These are phyloP conservation scores for Pachliopta kotzebuea DNA, from an alignment of 2,888 invertebrate genomes.

Conservation along the genomic window DNA sequence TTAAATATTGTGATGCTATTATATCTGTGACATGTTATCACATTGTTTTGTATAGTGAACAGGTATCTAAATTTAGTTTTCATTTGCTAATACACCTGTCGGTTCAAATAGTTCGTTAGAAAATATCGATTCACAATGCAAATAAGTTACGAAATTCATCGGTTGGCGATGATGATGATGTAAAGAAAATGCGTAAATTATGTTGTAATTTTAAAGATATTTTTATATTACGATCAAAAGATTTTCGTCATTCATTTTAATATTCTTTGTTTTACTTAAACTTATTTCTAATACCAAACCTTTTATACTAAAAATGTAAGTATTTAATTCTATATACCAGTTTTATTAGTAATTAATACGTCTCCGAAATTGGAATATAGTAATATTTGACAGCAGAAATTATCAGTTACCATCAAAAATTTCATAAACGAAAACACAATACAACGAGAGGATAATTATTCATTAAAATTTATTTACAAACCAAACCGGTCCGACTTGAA, in stretches of 20 bases:
- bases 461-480: conserved; percentile 11
- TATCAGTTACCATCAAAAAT: background rate
- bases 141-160: too few relatives aligned
- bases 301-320: too few relatives aligned
- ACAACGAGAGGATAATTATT: conserved; percentile 11
- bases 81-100: background rate
- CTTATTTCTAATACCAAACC: too few relatives aligned
- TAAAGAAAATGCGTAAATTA: too few relatives aligned
- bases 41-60: background rate
- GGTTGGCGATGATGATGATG: too few relatives aligned
- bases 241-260: too few relatives aligned
- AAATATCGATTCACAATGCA: background rate
- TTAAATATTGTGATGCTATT: conserved; percentile 13
- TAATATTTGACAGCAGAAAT: too few relatives aligned
- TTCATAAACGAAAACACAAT: background rate
- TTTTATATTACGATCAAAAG: background rate
- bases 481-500: conserved; percentile 27
- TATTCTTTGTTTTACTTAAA: too few relatives aligned
- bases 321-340: too few relatives aligned
- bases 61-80: conserved; percentile 9
- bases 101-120: background rate
- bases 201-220: background rate
- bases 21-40: conserved; percentile 18
- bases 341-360: too few relatives aligned
- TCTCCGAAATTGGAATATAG: too few relatives aligned